Conservation (phyloP, 37 sponge, comb jelly and placozoan genomes). For the Aplysina aerophoba region DNA sequence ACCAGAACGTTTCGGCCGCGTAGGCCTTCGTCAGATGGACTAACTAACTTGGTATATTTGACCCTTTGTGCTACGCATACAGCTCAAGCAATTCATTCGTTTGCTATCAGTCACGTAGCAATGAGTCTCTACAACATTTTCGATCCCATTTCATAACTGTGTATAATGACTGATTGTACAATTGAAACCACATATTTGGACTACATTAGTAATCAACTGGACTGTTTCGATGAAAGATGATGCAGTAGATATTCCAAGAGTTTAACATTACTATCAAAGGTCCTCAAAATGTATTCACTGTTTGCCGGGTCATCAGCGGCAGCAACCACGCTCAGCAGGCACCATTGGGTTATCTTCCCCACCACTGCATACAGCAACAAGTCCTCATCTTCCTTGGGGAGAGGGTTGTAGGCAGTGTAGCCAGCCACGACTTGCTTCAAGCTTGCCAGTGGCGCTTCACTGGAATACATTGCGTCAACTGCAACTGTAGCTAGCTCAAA, state of each 20-base stretch:
- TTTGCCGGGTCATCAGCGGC: neutral
- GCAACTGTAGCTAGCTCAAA: constrained; percentile 12
- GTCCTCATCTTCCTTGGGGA: constrained; percentile 1
- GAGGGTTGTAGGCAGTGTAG: constrained; percentile 10
- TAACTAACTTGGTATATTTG: too few species aligned
- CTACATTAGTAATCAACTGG: too few species aligned
- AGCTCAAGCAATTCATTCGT: too few species aligned
- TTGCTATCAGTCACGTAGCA: too few species aligned
- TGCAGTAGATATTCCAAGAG: neutral
- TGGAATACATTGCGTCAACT: neutral
- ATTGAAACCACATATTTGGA: too few species aligned
- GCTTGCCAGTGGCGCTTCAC: neutral
- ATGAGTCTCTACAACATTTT: too few species aligned
- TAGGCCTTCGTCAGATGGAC: too few species aligned
- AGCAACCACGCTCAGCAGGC: neutral
- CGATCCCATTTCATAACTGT: too few species aligned
- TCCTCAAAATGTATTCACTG: constrained; percentile 8
- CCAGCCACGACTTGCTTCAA: neutral
- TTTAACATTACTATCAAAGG: neutral
- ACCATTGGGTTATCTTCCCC: neutral
- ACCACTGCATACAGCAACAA: constrained; percentile 6
- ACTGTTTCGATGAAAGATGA: too few species aligned
- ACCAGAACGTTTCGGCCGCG: too few species aligned
- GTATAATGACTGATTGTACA: too few species aligned
- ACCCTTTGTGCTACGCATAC: too few species aligned